phyloP scores from a whole-genome alignment of 1,140 invertebrate genomes.

The Glomeris maerens region DNA sequence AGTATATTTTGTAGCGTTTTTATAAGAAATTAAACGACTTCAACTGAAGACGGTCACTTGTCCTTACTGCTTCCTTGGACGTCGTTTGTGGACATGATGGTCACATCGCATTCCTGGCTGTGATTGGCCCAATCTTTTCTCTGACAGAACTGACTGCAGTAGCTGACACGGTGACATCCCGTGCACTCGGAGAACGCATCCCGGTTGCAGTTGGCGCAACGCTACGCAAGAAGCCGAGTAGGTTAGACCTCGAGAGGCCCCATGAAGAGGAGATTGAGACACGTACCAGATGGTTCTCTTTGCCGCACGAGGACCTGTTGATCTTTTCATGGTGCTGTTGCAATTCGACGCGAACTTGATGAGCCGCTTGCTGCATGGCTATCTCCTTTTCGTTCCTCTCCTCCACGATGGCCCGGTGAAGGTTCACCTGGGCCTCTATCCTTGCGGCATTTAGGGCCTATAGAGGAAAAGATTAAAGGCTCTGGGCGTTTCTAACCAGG shows the following conservation, averaged over 20 bases:
- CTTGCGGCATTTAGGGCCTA: constrained; percentile 27
- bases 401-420: constrained; percentile 28
- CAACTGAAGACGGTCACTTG: too few species aligned
- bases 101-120: constrained; percentile 66
- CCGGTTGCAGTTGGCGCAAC: constrained; percentile 74
- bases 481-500: too few species aligned
- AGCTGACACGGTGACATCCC: constrained; percentile 62
- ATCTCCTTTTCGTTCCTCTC: constrained; percentile 29
- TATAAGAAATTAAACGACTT: too few species aligned
- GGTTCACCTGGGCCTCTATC: constrained; percentile 28
- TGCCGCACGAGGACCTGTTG: too few species aligned
- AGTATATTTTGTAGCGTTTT: too few species aligned
- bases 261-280: too few species aligned
- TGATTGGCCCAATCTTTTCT: constrained; percentile 71
- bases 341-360: constrained; percentile 25
- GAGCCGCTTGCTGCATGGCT: constrained; percentile 28
- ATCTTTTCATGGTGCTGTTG: too few species aligned
- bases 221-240: constrained; percentile 2
- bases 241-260: neutral
- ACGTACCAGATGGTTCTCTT: too few species aligned
- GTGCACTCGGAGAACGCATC: constrained; percentile 73
- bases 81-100: too few species aligned
- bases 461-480: constrained; percentile 13
- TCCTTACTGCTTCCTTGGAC: too few species aligned
- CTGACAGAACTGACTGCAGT: constrained; percentile 75